phyloP scores from a whole-genome alignment of 2,797 vertebrate genomes.

The Carapus acus region DNA sequence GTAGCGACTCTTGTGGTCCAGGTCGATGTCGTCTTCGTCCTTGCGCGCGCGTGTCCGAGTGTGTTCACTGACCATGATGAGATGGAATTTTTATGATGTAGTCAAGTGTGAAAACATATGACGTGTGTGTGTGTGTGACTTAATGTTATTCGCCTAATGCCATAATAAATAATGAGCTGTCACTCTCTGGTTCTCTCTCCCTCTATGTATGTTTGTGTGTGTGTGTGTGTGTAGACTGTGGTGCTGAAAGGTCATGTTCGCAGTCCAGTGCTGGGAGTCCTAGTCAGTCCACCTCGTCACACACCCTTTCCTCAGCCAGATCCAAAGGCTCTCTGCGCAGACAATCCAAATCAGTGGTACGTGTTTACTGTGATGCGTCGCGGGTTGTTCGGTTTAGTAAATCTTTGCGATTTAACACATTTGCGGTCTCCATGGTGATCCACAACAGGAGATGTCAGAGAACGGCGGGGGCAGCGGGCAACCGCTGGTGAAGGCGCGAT shows the following conservation, averaged over 20 bases:
- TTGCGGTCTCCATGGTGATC: background rate
- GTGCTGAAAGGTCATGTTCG: conserved; percentile 79
- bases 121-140: conserved; percentile 6
- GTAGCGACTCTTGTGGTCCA: no score
- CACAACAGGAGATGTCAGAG: conserved; percentile 91
- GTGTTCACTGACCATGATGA: conserved; percentile 9
- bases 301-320: conserved; percentile 66
- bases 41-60: background rate
- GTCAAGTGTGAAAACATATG: conserved; percentile 31
- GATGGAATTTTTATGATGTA: conserved; percentile 32
- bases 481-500: conserved; percentile 91
- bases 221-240: conserved; percentile 71
- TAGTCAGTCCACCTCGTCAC: conserved; percentile 70
- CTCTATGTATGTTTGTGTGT: conserved; percentile 12
- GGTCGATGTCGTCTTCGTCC: conserved; percentile 8
- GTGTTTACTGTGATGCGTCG: no score
- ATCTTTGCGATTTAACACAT: no score
- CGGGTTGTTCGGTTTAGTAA: background rate
- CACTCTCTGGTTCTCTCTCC: conserved; percentile 17
- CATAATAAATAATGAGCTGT: background rate
- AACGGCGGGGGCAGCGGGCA: conserved; percentile 80
- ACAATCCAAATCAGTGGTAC: conserved; percentile 85
- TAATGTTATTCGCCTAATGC: conserved; percentile 5
- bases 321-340: conserved; percentile 74
- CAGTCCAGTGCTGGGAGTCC: conserved; percentile 65